phyloP scores from a whole-genome alignment of 1,140 invertebrate genomes.

The Wasmannia auropunctata region DNA sequence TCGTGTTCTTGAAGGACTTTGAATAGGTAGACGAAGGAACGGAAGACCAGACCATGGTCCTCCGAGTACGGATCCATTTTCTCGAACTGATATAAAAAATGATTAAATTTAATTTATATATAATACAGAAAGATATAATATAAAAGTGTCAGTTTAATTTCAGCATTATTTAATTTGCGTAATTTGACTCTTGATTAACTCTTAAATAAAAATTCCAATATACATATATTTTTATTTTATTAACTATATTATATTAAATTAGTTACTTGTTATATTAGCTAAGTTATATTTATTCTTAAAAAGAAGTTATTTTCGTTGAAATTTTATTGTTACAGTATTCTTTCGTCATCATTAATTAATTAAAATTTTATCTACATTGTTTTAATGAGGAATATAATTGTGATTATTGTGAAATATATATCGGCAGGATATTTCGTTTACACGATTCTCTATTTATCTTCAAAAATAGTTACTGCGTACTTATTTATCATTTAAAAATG shows the following conservation, averaged over 20 bases:
- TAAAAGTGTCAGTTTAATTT: neutral
- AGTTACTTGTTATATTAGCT: neutral
- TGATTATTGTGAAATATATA: neutral
- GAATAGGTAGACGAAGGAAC: slow-evolving; percentile 96
- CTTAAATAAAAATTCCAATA: neutral
- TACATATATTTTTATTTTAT: neutral
- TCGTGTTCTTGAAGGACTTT: slow-evolving; percentile 91
- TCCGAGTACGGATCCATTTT: slow-evolving; percentile 88
- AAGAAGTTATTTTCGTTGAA: neutral
- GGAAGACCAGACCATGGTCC: slow-evolving; percentile 94
- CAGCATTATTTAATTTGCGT: neutral
- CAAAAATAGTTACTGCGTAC: no score
- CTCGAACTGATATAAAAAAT: slow-evolving; percentile 87
- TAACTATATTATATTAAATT: neutral
- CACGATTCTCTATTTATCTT: neutral
- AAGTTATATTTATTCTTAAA: neutral
- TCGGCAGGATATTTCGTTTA: neutral
- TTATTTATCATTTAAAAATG: neutral
- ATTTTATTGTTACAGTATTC: neutral
- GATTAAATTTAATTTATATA: neutral
- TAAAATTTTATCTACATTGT: no score
- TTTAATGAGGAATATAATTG: no score
- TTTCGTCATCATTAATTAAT: neutral
- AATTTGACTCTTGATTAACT: neutral
- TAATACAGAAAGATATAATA: neutral